Base-by-base conservation (phyloP, 2,113 vertebrate genomes). In the Scopus umbretta region DNA sequence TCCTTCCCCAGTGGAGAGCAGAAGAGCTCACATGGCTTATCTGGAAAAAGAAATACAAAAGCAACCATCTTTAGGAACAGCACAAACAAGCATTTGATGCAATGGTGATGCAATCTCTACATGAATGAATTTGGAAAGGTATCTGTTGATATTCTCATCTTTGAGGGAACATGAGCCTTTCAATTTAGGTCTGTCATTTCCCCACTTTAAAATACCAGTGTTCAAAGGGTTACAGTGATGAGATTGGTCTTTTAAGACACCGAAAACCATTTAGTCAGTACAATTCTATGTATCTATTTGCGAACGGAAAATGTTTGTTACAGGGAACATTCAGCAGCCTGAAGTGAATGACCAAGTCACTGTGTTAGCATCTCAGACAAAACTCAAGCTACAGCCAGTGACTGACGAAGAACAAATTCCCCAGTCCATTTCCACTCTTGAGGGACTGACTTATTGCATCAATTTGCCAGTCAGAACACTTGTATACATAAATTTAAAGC, bases 11-110 rank as follows among this genome's bases (percentile, higher is more conserved):
- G 89, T 0, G 99, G 99, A 20, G 98, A 98, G 98, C 99, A 99
- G 97, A 99, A 99, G 82, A 99, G 98, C 80, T 98, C 98, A 73
- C 99, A 99, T 0, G 99, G 99, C 89, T 99, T 99, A 86, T 99
- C 99, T 99, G 98, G 42, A 67, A 88, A 98, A 96, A 88, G 81
- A 87, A 82, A 67, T 6, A 82, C 0, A 12, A 65, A 38, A 76
- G 47, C 45, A 78, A 13, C 4, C 7, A 15, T 9, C n/a, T 76
- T 88, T n/a, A 75, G 47, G 25, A 89, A 63, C 27, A 71, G 63
- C 80, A 89, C 16, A 53, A 76, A 42, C 6, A 42, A 59, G 26
- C 9, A 36, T 63, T 36, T 61, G 74, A 88, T 34, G 45, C 56
- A 72, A 38, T 2, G 16, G 34, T 29, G 36, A 53, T 63, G 21